Evolutionary conservation across 2,797 vertebrate species (phyloP), one percentile per base, ranked within the genome.

Genomic region (Pipistrellus kuhlii): DNA sequence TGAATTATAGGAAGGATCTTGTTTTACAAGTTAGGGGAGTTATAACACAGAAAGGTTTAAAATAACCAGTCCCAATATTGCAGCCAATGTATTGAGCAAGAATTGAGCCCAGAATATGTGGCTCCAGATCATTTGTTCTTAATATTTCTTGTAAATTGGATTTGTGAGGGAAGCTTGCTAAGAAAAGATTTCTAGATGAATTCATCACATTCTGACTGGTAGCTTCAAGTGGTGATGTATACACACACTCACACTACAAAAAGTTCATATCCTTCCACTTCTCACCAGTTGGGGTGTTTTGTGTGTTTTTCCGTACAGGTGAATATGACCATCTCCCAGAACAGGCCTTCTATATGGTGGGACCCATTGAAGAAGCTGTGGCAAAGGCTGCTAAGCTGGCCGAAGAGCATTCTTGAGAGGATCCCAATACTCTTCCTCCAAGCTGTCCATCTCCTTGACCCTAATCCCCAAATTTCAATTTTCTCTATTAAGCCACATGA

Each of bases 291-390:
- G 5, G 3, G 0, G 21, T 82, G 11, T 77, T 55, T 35, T n/a
- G 66, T 59, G 23, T 62, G 27, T 62, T 7, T 1, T 30, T 6
- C 51, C 27, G 71, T 95, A 1, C 87, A 99, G 99, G 99, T 0
- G 98, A 99, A 93, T 99, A 99, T 27, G 99, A 99, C 44, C 80
- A 99, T 90, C 98, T 99, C 84, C 99, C 99, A 0, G 99, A 99
- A 92, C 99, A 99, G 98, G 99, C 99, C 7, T 99, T 99, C 98
- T 99, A 99, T 98, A 99, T 99, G 99, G 99, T 99, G 83, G 99
- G 99, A 53, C 98, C 99, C 93, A 99, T 99, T 64, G 99, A 99
- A 97, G 99, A 99, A 97, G 99, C 99, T 0, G 98, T 99, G 95
- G 98, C 98, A 98, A 99, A 99, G 98, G 99, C 99, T 0, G 99